phyloP scores from a whole-genome alignment of 2,797 vertebrate species.

The Petrocephalus sullivani region DNA sequence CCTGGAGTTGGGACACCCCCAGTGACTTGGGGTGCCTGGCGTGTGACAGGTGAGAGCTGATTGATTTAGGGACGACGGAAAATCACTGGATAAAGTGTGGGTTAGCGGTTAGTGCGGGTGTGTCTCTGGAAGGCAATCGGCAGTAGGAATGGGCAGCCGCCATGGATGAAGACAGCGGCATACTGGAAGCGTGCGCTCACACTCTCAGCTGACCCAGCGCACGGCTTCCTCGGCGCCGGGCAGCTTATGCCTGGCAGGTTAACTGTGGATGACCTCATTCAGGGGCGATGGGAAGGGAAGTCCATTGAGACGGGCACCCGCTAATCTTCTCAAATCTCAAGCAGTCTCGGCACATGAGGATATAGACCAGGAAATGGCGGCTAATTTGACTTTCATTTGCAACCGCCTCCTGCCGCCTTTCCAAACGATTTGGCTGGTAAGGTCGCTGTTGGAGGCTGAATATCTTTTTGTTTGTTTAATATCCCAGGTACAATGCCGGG shows the following conservation, averaged over 20 bases:
- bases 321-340: conserved; percentile 25
- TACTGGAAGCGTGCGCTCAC: neutral
- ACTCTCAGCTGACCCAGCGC: neutral
- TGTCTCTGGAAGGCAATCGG: neutral
- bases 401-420: neutral
- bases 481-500: conserved; percentile 16
- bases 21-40: neutral
- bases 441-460: neutral
- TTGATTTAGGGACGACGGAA: neutral
- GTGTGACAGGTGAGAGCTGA: neutral
- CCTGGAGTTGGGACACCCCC: neutral
- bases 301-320: neutral
- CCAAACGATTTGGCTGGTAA: neutral
- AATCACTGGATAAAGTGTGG: neutral
- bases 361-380: conserved; percentile 18
- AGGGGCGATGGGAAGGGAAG: neutral
- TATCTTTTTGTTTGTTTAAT: neutral
- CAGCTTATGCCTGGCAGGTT: neutral
- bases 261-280: conserved; percentile 11
- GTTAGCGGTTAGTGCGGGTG: neutral
- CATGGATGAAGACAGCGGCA: neutral
- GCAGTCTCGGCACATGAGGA: conserved; percentile 14
- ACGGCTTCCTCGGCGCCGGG: neutral
- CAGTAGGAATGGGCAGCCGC: neutral
- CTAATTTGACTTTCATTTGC: conserved; percentile 26